Evolutionary conservation across 2,113 vertebrate genomes (phyloP).

Genomic region (Zootoca vivipara): DNA sequence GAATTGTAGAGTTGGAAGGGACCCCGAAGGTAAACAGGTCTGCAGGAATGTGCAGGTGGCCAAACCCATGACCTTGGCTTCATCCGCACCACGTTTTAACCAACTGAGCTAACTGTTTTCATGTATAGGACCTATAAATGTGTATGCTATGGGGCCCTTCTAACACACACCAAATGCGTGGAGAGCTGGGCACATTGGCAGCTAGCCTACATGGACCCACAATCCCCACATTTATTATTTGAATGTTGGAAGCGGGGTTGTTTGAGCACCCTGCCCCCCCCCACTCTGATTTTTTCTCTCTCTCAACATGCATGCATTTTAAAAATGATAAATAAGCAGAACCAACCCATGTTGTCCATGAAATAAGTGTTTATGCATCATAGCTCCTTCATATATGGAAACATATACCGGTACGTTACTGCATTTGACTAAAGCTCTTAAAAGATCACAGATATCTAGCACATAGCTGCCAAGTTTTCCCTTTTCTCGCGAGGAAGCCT

Average conservation of each 20-base stretch:
- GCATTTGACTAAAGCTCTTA: slow-evolving; percentile 5
- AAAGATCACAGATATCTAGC: background rate
- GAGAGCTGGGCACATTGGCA: background rate
- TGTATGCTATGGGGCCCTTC: background rate
- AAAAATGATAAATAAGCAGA: background rate
- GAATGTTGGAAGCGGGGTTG: background rate
- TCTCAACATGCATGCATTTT: background rate
- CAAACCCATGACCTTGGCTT: too few species aligned
- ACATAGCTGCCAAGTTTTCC: too few species aligned
- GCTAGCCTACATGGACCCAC: background rate
- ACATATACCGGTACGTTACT: slow-evolving; percentile 1
- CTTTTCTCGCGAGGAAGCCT: too few species aligned
- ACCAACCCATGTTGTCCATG: background rate
- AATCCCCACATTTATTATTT: background rate
- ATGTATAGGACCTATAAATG: background rate
- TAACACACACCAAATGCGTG: background rate
- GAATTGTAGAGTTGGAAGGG: too few species aligned
- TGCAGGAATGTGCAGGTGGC: too few species aligned
- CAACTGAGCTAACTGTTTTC: background rate
- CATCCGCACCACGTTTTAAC: too few species aligned
- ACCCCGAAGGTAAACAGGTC: too few species aligned
- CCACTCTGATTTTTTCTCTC: background rate
- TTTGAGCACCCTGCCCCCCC: background rate
- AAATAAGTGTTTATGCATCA: slow-evolving; percentile 15
- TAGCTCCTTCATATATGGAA: background rate